These are phyloP conservation scores for Ceratina australensis DNA, from an alignment of 1,140 invertebrate species.

Conservation along the genomic window DNA sequence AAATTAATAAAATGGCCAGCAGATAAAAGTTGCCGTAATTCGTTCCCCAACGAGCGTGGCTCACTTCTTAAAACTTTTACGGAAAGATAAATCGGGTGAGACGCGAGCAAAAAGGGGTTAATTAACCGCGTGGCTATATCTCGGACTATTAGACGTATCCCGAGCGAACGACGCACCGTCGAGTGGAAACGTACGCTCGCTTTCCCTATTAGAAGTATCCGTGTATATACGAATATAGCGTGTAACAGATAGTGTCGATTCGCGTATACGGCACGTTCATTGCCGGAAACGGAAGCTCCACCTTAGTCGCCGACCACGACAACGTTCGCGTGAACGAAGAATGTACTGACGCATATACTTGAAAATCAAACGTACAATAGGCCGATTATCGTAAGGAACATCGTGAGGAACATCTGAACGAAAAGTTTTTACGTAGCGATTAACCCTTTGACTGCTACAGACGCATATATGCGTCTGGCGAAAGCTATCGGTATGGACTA, in stretches of 20 bases:
- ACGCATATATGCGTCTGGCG: too few relatives aligned
- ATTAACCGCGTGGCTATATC: background rate
- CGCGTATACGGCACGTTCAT: constrained; percentile 69
- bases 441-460: too few relatives aligned
- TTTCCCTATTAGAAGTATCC: background rate
- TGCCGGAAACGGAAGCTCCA: constrained; percentile 77
- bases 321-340: constrained; percentile 54
- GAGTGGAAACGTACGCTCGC: background rate
- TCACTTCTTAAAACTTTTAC: constrained; percentile 20
- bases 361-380: constrained; percentile 17
- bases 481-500: too few relatives aligned
- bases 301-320: constrained; percentile 59
- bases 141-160: background rate
- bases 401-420: too few relatives aligned
- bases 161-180: background rate
- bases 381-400: too few relatives aligned
- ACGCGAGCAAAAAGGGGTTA: background rate
- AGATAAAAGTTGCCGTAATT: constrained; percentile 54
- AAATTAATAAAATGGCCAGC: constrained; percentile 74
- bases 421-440: too few relatives aligned
- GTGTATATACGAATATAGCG: constrained; percentile 13
- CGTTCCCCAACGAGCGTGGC: constrained; percentile 2
- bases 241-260: constrained; percentile 55
- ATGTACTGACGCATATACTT: constrained; percentile 37
- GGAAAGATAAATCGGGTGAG: background rate